Evolutionary conservation across 1,140 invertebrate genomes (phyloP), one percentile per base, ranked within the genome.

Genomic region (Bombus sibiricus): DNA sequence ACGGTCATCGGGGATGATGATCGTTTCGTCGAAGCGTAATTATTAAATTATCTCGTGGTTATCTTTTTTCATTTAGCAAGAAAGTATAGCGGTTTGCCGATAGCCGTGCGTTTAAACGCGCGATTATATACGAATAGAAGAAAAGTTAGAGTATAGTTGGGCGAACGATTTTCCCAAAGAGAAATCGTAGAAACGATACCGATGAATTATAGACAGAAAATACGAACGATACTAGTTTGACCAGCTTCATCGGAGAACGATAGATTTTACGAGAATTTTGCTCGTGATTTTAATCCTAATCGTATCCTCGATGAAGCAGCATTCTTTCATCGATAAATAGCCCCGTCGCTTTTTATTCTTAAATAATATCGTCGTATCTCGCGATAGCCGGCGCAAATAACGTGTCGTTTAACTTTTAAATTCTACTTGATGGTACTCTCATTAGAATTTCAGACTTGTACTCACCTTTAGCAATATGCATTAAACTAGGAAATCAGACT

Each of bases 251-350:
- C 37, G 12, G 12, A 37, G 25, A 34, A 79, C 41, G 75, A 72
- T 53, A n/a, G 53, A 72, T 79, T 72, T 84, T 72, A 68, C 47
- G 57, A 68, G 34, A 69, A 62, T 71, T 78, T 79, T 28, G 41
- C 22, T 68, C 18, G 41, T 8, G 76, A 79, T 43, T 47, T 43
- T 41, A 68, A 47, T 81, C 28, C 34, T 15, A 34, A 22, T 47
- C 2, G 34, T 66, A 75, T 68, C 18, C 43, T 77, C 62, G 28
- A 77, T 34, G 22, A 47, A n/a, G 2, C 53, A 62, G 25, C 76
- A 72, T 84, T 72, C 57, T 71, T 57, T 43, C 22, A 3, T 5
- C 32, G 66, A 41, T 62, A 72, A 66, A 79, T 57, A 22, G 66
- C 39, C 13, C 5, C 3, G 15, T 32, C 32, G 39, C 22, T 68